These are phyloP conservation scores for Dromaius novaehollandiae DNA, from an alignment of 2,113 vertebrate species.

Conservation along the genomic window DNA sequence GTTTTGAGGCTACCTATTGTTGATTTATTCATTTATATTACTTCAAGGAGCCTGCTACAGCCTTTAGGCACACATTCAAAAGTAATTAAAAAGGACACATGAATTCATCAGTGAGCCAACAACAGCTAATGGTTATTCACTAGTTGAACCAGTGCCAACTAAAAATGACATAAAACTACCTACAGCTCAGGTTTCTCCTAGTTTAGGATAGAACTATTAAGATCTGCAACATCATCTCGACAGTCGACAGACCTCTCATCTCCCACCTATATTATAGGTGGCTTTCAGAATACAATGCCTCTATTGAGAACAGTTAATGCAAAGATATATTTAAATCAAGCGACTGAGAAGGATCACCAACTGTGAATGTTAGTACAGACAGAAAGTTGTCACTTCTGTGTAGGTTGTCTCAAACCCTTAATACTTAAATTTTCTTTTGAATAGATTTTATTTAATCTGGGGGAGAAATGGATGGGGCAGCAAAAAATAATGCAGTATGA, in stretches of 20 bases:
- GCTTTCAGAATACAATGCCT: background rate
- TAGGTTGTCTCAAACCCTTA: background rate
- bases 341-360: background rate
- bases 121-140: background rate
- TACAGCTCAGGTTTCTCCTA: background rate
- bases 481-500: background rate
- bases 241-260: background rate
- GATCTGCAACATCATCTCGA: background rate
- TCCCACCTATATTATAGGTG: background rate
- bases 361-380: background rate
- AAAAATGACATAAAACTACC: background rate
- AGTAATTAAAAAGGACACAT: conserved; percentile 38
- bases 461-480: background rate
- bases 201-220: background rate
- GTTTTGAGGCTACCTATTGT: conserved; percentile 16
- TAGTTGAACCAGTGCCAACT: background rate
- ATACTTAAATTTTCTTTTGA: background rate
- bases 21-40: conserved; percentile 56
- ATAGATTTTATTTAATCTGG: background rate
- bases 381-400: background rate
- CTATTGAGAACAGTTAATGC: background rate
- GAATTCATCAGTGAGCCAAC: conserved; percentile 25
- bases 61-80: conserved; percentile 28
- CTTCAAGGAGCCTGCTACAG: conserved; percentile 1
- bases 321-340: background rate